Evolutionary conservation across 1,140 invertebrate species (phyloP).

Genomic region (Drosophila bocki): DNA sequence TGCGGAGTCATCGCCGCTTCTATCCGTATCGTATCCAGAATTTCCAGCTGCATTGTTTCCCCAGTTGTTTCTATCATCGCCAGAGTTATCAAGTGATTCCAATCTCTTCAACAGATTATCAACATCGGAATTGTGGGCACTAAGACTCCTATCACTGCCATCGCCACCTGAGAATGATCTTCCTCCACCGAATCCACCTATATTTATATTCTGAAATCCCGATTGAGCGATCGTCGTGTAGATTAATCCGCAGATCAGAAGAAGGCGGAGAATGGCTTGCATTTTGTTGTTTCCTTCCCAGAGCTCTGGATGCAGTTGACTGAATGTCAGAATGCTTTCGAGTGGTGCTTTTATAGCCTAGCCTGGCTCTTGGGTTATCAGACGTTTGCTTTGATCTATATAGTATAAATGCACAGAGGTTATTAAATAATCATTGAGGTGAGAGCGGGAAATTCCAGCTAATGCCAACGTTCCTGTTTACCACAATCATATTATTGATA

Average conservation of each 20-base stretch:
- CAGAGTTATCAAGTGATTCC: constrained; percentile 15
- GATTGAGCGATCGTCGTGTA: constrained; percentile 10
- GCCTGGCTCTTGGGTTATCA: constrained; percentile 32
- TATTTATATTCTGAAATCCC: constrained; percentile 26
- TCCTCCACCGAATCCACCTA: constrained; percentile 2
- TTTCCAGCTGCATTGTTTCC: not conserved
- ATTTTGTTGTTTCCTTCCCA: constrained; percentile 23
- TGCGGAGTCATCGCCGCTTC: not conserved
- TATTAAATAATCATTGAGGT: constrained; percentile 18
- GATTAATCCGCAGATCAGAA: constrained; percentile 36
- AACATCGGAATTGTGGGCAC: constrained; percentile 10
- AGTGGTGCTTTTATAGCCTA: constrained; percentile 38
- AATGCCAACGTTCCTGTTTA: not conserved
- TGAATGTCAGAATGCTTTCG: constrained; percentile 26
- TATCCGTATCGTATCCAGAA: constrained; percentile 17
- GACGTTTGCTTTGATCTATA: not conserved
- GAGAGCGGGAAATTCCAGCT: constrained; percentile 31
- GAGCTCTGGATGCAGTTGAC: constrained; percentile 14
- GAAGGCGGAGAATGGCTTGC: constrained; percentile 20
- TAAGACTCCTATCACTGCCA: not conserved
- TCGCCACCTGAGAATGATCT: not conserved
- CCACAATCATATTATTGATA: constrained; percentile 17
- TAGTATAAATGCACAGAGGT: constrained; percentile 6
- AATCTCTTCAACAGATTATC: constrained; percentile 22
- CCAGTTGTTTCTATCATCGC: constrained; percentile 16